phyloP scores from a whole-genome alignment of 1,140 invertebrate genomes.

The Ridgeia piscesae region DNA sequence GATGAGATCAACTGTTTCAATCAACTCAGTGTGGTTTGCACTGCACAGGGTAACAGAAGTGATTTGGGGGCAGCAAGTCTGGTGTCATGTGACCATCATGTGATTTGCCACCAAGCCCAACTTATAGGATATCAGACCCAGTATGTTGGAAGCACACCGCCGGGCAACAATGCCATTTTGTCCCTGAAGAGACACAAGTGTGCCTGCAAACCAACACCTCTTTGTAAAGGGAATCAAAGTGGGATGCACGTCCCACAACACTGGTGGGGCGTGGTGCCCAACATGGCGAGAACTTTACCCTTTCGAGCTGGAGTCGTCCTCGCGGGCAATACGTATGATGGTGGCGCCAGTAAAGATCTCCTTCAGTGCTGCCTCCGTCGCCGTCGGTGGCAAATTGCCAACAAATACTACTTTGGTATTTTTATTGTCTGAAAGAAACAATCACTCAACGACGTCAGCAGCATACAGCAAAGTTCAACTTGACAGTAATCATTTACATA shows the following conservation, averaged over 20 bases:
- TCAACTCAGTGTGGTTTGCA: background rate
- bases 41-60: background rate
- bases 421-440: constrained; percentile 6
- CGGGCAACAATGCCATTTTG: background rate
- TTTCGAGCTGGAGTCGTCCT: constrained; percentile 3
- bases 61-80: background rate
- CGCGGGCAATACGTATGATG: constrained; percentile 3
- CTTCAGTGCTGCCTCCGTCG: background rate
- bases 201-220: background rate
- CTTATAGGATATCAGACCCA: background rate
- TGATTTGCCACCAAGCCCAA: background rate
- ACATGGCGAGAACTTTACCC: constrained; percentile 3
- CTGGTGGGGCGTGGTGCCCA: background rate
- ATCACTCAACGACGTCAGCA: background rate
- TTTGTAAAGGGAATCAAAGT: background rate
- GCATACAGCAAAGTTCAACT: background rate
- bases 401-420: background rate
- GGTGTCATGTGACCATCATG: background rate
- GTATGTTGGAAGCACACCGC: background rate
- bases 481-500: background rate
- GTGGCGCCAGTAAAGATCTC: background rate
- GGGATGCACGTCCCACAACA: background rate
- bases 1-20: background rate
- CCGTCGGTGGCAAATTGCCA: background rate
- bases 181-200: background rate